These are phyloP conservation scores for zebrafish (Danio rerio) DNA, from an alignment of 2,113 vertebrate genomes.

Conservation along the genomic window DNA sequence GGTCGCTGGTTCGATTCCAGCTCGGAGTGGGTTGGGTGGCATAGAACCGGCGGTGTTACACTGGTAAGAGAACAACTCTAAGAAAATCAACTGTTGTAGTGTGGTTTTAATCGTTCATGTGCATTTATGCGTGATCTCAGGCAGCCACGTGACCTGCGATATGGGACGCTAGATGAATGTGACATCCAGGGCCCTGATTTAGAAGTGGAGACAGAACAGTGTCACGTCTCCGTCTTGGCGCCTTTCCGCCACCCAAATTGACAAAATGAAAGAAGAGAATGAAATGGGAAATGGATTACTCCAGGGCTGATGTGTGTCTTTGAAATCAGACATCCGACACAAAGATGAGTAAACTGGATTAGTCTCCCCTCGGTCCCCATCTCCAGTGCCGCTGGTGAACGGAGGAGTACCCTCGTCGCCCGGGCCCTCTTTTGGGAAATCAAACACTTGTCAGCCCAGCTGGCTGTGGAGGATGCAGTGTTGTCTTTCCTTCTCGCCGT, in stretches of 20 bases:
- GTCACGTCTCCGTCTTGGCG: not conserved
- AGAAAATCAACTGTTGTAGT: too few species aligned
- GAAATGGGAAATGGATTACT: constrained; percentile 54
- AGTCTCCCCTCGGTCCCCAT: constrained; percentile 37
- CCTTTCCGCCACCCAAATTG: constrained; percentile 32
- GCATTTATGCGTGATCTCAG: not conserved
- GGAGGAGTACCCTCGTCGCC: constrained; percentile 17
- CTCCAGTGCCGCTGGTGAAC: not conserved
- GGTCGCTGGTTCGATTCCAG: too few species aligned
- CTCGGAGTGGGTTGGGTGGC: too few species aligned
- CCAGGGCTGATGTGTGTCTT: constrained; percentile 33
- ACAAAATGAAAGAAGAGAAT: constrained; percentile 37
- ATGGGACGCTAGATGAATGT: not conserved
- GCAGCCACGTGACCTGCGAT: not conserved
- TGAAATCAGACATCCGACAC: constrained; percentile 50
- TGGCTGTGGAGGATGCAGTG: constrained; percentile 39
- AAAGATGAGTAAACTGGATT: constrained; percentile 62
- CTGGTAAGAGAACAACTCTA: too few species aligned
- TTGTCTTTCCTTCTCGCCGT: constrained; percentile 37
- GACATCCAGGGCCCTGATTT: too few species aligned
- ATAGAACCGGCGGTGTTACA: too few species aligned
- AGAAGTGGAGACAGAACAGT: too few species aligned
- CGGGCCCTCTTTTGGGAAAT: constrained; percentile 50
- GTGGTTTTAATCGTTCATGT: too few species aligned
- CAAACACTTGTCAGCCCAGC: constrained; percentile 53